Evolutionary conservation across 2,888 invertebrate species (phyloP).

Genomic region (Trissoscelio sp.): DNA sequence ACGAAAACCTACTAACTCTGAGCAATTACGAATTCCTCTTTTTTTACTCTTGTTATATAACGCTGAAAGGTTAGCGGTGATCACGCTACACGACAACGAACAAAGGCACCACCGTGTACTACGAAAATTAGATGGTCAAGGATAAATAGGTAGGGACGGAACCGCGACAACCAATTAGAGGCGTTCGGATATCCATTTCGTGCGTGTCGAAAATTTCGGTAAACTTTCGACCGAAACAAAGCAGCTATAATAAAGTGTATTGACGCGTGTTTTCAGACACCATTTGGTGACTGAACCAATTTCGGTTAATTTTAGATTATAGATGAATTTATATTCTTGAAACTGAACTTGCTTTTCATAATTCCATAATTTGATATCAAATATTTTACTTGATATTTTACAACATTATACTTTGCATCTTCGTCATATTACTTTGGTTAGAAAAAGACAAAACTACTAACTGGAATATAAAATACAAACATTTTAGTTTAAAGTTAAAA

Average conservation of each 20-base stretch:
- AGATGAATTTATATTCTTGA: too few relatives aligned
- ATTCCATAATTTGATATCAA: too few relatives aligned
- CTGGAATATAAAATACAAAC: too few relatives aligned
- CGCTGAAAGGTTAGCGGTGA: constrained; percentile 24
- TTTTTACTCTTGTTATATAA: constrained; percentile 19
- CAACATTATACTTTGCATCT: too few relatives aligned
- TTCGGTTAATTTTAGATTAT: too few relatives aligned
- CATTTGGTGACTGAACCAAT: too few relatives aligned
- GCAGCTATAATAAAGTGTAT: neutral
- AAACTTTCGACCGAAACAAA: constrained; percentile 29
- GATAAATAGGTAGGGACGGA: constrained; percentile 49
- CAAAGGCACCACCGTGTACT: constrained; percentile 36
- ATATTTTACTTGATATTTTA: too few relatives aligned
- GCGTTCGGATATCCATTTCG: constrained; percentile 54
- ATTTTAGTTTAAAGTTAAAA: too few relatives aligned
- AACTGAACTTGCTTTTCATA: too few relatives aligned
- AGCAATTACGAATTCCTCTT: neutral
- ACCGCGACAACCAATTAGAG: constrained; percentile 61
- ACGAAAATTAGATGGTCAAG: constrained; percentile 61
- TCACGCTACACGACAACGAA: constrained; percentile 37
- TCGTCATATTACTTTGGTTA: too few relatives aligned
- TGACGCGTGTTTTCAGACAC: too few relatives aligned
- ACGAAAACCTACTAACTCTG: neutral
- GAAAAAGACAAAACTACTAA: too few relatives aligned
- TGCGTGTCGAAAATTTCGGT: constrained; percentile 52